Base-by-base conservation (phyloP, 2,797 vertebrate genomes). In the Rachycentron canadum region DNA sequence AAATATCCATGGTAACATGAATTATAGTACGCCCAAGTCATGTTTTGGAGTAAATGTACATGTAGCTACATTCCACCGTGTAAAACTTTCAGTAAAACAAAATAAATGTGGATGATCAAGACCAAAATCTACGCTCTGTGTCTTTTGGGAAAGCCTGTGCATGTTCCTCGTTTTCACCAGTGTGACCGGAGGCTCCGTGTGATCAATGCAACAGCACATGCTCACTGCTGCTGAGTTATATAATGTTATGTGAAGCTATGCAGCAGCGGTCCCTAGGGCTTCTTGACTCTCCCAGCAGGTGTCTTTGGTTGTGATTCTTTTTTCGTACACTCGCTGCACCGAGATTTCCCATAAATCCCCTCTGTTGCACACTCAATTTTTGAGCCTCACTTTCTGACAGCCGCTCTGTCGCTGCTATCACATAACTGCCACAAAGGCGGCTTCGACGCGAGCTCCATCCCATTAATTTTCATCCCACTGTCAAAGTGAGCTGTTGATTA, bases 401-500 rank as follows among this genome's bases (percentile, higher is more conserved):
- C 38, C 34, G 3, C 61, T 66, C 32, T 30, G 16, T 4, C 23
- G 17, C 58, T 26, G 7, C 67, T 79, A 78, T 86, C 85, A 62
- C 62, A 6, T 43, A 62, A 40, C 43, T 34, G 66, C 81, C 85
- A 77, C 73, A 87, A 82, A 80, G 79, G 32, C 34, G 6, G 41
- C 45, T 73, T 43, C 72, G 62, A 69, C 64, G 34, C 19, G 0
- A 69, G 68, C 66, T 43, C 49, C 53, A 26, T 62, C 61, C 78
- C 28, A 58, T 79, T 82, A 47, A 87, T 73, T 87, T 73, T 53
- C 57, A 74, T 82, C 74, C 57, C 21, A 25, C 61, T 76, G 76
- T 81, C 65, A 86, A 62, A 61, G 53, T 73, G 76, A 83, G 71
- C 61, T 45, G 52, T 50, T 85, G 41, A 86, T 89, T 81, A 78